Evolutionary conservation across 2,113 vertebrate genomes (phyloP).

Genomic region (Copsychus sechellarum): DNA sequence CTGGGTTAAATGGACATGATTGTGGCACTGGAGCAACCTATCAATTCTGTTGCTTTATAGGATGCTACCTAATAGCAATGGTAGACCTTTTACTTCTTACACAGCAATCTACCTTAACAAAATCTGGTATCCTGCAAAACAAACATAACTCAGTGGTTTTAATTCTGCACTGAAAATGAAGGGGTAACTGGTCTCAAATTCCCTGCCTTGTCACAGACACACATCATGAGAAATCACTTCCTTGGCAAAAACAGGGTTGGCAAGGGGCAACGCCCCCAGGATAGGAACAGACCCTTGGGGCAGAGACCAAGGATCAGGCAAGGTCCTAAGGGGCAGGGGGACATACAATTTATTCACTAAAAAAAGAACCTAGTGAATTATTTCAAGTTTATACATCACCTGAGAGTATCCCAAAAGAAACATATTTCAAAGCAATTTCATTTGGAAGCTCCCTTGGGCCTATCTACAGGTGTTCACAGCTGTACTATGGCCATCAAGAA

Average conservation of each 20-base stretch:
- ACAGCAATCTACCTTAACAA: neutral
- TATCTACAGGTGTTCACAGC: neutral
- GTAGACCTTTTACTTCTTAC: neutral
- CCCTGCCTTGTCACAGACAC: neutral
- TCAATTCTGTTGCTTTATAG: neutral
- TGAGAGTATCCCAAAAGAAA: neutral
- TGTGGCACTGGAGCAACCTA: accelerated
- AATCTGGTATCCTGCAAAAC: neutral
- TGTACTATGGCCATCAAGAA: neutral
- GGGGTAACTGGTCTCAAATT: neutral
- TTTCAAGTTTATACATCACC: neutral
- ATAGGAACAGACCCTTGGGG: neutral
- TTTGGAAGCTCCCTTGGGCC: neutral
- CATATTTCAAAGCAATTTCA: neutral
- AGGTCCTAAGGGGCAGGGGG: accelerated
- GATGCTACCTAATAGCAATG: neutral
- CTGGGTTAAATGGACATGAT: neutral
- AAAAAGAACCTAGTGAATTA: neutral
- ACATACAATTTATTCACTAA: neutral
- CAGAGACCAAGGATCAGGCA: neutral
- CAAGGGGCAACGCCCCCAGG: accelerated
- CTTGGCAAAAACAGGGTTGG: neutral
- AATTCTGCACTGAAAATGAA: neutral
- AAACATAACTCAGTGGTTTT: neutral
- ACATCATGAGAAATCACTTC: neutral